These are phyloP conservation scores for Drosophila takahashii DNA, from an alignment of 1,140 invertebrate species.

Conservation along the genomic window DNA sequence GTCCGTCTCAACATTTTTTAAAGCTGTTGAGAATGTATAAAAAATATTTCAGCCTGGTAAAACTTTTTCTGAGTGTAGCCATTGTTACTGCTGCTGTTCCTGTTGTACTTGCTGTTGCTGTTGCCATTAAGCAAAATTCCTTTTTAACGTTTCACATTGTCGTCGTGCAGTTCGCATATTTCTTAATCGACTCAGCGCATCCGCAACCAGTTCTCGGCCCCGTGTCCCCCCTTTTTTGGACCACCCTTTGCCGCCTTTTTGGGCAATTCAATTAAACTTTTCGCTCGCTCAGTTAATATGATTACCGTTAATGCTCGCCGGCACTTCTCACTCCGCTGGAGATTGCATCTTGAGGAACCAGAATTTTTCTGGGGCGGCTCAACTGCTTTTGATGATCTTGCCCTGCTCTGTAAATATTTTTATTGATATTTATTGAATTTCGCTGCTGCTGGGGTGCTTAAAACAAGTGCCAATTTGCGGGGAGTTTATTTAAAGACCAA, in stretches of 20 bases:
- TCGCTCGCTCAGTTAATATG: constrained; percentile 63
- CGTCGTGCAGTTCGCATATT: constrained; percentile 60
- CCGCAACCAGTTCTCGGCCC: constrained; percentile 40
- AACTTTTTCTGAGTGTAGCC: constrained; percentile 2
- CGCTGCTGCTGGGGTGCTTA: constrained; percentile 19
- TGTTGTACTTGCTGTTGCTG: constrained; percentile 22
- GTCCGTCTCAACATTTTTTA: no score
- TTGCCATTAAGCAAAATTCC: constrained; percentile 67
- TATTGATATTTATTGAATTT: constrained; percentile 79
- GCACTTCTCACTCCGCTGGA: constrained; percentile 1
- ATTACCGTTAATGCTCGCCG: constrained; percentile 61
- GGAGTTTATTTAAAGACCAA: constrained; percentile 36
- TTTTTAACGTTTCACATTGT: constrained; percentile 73
- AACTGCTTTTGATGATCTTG: constrained; percentile 59
- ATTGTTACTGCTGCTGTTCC: constrained; percentile 18
- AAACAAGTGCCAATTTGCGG: constrained; percentile 54
- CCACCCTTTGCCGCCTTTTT: constrained; percentile 41
- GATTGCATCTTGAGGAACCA: constrained; percentile 1
- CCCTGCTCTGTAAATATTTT: constrained; percentile 51
- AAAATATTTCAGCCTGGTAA: background rate
- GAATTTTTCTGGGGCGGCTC: constrained; percentile 29
- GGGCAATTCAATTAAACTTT: constrained; percentile 74
- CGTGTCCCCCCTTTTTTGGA: background rate
- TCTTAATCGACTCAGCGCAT: constrained; percentile 63
- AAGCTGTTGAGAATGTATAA: no score